Evolutionary conservation across 2,888 invertebrate genomes (phyloP), one percentile per base, ranked within the genome.

Genomic region (Drosophila mettleri): DNA sequence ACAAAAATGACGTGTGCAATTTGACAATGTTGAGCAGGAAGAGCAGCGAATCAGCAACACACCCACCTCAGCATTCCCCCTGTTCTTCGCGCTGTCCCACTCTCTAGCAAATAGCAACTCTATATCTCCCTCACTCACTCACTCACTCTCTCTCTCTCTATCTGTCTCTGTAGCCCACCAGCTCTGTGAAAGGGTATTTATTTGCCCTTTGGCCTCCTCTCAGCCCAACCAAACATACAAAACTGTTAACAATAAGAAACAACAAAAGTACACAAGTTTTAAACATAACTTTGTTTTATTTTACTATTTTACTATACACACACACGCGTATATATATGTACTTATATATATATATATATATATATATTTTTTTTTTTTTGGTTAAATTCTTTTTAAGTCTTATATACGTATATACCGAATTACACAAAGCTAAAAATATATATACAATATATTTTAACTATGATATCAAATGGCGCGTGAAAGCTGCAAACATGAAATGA

Each of bases 341-440:
- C 29, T 48, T 33, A 14, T 64, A 39, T 45, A 38, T 52, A 31
- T 8, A 49, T 22, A 52, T n/a, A 60, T n/a, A 68, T 24, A 68
- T 31, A 55, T 59, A 14, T 60, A 27, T 38, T 41, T 41, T 20
- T 71, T 70, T 65, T 60, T 65, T 80, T 82, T 82, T 80, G 82
- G 84, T 83, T 86, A 87, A 78, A 87, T 78, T 84, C 74, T 71
- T 86, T 78, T 78, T 87, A 83, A 86, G 80, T 83, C 78, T 73
- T 72, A 77, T 78, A 79, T 73, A 78, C 63, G 43, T 49, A 77
- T 52, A 45, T 53, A 77, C 64, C 51, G 73, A 63, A 74, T 63
- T 65, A 68, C 51, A 74, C 48, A 48, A 43, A 46, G 6, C 43
- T n/a, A n/a, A 33, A 43, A 36, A 69, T 49, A 58, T 45, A 70